Evolutionary conservation across 2,888 invertebrate genomes (phyloP).

Genomic region (Anarsia innoxiella): DNA sequence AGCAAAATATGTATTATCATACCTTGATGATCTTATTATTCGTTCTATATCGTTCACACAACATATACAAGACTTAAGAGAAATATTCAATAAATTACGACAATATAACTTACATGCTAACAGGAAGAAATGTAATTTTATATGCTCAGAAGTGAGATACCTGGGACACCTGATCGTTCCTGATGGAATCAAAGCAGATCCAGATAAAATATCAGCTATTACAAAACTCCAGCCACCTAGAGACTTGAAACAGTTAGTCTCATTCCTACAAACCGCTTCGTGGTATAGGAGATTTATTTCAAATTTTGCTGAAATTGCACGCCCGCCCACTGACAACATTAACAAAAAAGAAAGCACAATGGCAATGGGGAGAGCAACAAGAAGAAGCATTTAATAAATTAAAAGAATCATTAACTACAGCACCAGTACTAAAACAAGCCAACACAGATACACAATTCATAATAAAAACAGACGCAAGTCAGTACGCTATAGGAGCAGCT

Average conservation of each 20-base stretch:
- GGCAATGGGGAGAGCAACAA: background rate
- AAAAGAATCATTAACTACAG: too few relatives aligned
- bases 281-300: slow-evolving; percentile 17
- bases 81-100: slow-evolving; percentile 15
- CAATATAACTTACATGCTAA: slow-evolving; percentile 19
- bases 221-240: slow-evolving; percentile 1
- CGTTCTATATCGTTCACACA: slow-evolving; percentile 18
- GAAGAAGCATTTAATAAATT: too few relatives aligned
- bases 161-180: slow-evolving; percentile 25
- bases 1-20: slow-evolving; percentile 19
- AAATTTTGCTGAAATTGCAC: slow-evolving; percentile 12
- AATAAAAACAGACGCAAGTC: too few relatives aligned
- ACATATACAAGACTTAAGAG: slow-evolving; percentile 19
- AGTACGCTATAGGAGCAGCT: too few relatives aligned
- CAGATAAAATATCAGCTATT: slow-evolving; percentile 19
- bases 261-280: slow-evolving; percentile 15
- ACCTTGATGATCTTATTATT: slow-evolving; percentile 26
- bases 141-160: slow-evolving; percentile 20
- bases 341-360: background rate
- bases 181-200: slow-evolving; percentile 24
- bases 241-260: slow-evolving; percentile 18
- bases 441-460: too few relatives aligned
- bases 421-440: too few relatives aligned
- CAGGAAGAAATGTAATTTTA: slow-evolving; percentile 20
- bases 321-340: background rate